Conservation (phyloP, 2,113 vertebrate species). For the Apteryx owenii region DNA sequence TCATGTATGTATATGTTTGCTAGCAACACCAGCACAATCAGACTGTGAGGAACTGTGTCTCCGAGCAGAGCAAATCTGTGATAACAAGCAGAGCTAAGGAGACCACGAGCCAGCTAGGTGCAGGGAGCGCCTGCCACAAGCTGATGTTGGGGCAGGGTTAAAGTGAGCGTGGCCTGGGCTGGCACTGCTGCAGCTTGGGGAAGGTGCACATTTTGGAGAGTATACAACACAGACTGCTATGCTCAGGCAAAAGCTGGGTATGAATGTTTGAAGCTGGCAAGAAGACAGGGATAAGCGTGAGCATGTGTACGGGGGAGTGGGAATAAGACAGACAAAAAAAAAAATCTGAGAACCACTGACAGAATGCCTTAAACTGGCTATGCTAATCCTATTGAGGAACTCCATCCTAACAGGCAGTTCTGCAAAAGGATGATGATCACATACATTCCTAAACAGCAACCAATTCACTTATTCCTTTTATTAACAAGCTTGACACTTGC, state of each 20-base stretch:
- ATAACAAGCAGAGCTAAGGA: not conserved
- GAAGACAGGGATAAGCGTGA: not conserved
- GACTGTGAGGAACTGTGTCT: not conserved
- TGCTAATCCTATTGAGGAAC: not conserved
- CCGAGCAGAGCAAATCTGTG: not conserved
- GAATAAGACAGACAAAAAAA: not conserved
- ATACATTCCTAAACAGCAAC: not conserved
- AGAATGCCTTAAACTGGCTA: not conserved
- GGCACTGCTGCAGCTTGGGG: not conserved
- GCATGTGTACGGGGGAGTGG: accelerated
- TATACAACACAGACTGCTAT: not conserved
- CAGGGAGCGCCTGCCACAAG: not conserved
- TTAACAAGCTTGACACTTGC: not conserved
- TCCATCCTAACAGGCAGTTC: not conserved
- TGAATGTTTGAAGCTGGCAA: not conserved
- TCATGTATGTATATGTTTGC: accelerated
- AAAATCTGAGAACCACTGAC: not conserved
- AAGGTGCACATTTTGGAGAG: not conserved
- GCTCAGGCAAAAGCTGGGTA: not conserved
- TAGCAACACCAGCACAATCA: not conserved
- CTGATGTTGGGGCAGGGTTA: not conserved
- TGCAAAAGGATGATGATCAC: not conserved
- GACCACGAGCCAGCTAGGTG: not conserved
- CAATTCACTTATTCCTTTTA: not conserved
- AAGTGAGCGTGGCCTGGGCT: not conserved